Evolutionary conservation across 2,113 vertebrate species (phyloP), one percentile per base, ranked within the genome.

Genomic region (Danionella cerebrum): DNA sequence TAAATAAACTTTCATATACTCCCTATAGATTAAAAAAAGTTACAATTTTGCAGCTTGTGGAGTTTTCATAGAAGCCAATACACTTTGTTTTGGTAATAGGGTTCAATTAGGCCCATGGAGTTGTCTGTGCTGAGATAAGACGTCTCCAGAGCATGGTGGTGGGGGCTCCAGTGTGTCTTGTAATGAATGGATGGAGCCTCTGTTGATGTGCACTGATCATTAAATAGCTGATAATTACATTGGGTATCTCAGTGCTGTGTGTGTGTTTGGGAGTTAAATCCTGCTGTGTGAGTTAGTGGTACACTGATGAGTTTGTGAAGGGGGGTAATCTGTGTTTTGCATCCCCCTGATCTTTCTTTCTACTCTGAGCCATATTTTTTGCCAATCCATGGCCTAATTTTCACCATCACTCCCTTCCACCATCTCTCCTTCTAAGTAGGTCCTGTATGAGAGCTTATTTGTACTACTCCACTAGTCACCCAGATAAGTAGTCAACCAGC

Each of bases 141-240:
- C 77, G 83, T 80, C 84, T 82, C 78, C 7, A n/a, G 75, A 79
- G 83, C 72, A 58, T 75, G 67, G 69, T 59, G 55, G 73, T n/a
- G 65, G 79, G 75, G 78, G 79, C 82, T 78, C 70, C 73, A 82
- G 81, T 83, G 83, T 80, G 82, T 80, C 81, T 80, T 82, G 84
- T 85, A 87, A 87, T 87, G 81, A 89, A 87, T 78, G 84, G 83
- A 76, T 83, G 82, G 77, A 81, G 84, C 76, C 69, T 65, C 81
- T 70, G 78, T 76, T 85, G 83, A 84, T 84, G 82, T 82, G 70
- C 82, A 53, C 77, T 84, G 84, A 84, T 87, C 83, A 83, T 86
- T 84, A 88, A 85, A 83, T 80, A 82, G 74, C 81, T 85, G 81
- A 84, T 87, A 90, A 90, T 90, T 87, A 87, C 80, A 82, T 81